Conservation (phyloP, 2,797 vertebrate species). For the Rhyacichthys aspro region DNA sequence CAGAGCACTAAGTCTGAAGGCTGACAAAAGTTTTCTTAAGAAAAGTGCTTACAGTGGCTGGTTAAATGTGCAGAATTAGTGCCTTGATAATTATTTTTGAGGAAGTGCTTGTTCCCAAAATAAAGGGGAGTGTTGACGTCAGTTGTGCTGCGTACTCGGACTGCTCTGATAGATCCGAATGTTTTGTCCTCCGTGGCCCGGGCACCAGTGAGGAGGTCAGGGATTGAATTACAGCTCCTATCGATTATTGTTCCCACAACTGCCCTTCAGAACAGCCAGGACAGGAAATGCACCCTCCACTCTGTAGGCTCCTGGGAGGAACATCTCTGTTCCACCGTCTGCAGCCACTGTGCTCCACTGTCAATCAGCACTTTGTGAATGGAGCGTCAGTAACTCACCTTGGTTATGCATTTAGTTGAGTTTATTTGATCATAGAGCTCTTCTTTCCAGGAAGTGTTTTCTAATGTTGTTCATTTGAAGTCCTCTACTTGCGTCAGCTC, state of each 20-base stretch:
- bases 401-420: conserved; percentile 45
- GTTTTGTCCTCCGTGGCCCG: conserved; percentile 66
- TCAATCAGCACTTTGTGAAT: conserved; percentile 63
- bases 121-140: conserved; percentile 10
- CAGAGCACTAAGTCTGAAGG: not conserved
- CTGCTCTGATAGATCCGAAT: conserved; percentile 57
- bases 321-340: conserved; percentile 54
- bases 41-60: not conserved
- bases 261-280: conserved; percentile 69
- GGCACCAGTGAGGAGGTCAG: conserved; percentile 67
- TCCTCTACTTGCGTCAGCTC: conserved; percentile 33
- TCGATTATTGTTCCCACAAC: conserved; percentile 73
- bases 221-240: conserved; percentile 76
- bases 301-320: conserved; percentile 64
- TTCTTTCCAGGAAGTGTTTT: conserved; percentile 63
- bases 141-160: conserved; percentile 44
- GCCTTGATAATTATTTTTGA: conserved; percentile 6
- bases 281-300: conserved; percentile 80
- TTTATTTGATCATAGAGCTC: conserved; percentile 65
- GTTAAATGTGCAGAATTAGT: conserved; percentile 11
- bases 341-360: conserved; percentile 48
- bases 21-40: not conserved
- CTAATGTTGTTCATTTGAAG: conserved; percentile 60
- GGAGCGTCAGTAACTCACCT: conserved; percentile 35
- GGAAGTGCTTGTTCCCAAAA: conserved; percentile 12